Evolutionary conservation across 2,888 invertebrate genomes (phyloP).

Genomic region (Oxytorus armatus): DNA sequence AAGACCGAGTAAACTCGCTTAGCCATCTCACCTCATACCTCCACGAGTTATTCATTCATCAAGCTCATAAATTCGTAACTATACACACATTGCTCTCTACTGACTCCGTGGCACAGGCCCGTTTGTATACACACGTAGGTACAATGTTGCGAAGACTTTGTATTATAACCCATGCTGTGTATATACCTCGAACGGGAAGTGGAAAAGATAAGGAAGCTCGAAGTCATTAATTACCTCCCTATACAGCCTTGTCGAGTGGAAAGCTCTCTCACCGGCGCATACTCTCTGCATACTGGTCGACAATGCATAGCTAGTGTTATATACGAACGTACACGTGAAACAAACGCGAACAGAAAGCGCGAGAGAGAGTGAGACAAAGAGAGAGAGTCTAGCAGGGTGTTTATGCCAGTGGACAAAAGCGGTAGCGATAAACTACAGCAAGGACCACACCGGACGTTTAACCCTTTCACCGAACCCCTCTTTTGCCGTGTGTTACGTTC

Average conservation of each 20-base stretch:
- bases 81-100: conserved; percentile 33
- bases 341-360: no score
- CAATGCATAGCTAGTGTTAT: conserved; percentile 40
- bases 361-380: no score
- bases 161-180: conserved; percentile 14
- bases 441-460: conserved; percentile 36
- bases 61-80: conserved; percentile 59
- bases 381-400: conserved; percentile 30
- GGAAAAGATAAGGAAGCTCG: conserved; percentile 77
- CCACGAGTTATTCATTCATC: conserved; percentile 61
- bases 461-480: neutral
- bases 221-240: conserved; percentile 76
- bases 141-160: conserved; percentile 48
- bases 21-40: conserved; percentile 33
- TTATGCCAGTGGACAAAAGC: conserved; percentile 58
- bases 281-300: conserved; percentile 48
- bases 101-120: neutral
- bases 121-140: conserved; percentile 8
- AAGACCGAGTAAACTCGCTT: conserved; percentile 43
- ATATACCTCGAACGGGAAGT: conserved; percentile 77
- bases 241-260: conserved; percentile 30
- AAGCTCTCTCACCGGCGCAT: neutral
- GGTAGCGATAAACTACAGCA: conserved; percentile 42
- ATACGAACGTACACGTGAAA: conserved; percentile 1
- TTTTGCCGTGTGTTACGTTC: conserved; percentile 15